Evolutionary conservation across 1,140 invertebrate genomes (phyloP), one percentile per base, ranked within the genome.

Genomic region (Nasonia vitripennis): DNA sequence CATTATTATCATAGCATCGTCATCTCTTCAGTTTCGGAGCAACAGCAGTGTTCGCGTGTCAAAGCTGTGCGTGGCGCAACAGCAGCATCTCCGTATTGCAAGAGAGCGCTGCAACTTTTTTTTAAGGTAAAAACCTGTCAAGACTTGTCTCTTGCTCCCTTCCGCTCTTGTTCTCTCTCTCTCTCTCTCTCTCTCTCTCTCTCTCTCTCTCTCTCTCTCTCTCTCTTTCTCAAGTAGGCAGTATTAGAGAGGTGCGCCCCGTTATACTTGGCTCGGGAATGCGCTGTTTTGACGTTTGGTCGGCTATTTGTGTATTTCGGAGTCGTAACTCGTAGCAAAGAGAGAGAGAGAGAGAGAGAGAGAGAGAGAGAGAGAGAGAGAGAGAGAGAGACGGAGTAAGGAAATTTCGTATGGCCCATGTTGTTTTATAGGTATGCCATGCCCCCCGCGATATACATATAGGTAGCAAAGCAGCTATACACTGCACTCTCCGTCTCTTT

Each of bases 91-190:
- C 70, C 10, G 70, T 31, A 37, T 73, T 20, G 68, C 23, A 71
- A 5, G 31, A 71, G 68, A 73, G 70, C 23, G 34, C 70, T 73
- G 55, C 55, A 20, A 62, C 55, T 6, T 62, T 62, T 20, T 62
- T 17, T 37, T 73, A 17, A 31, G 27, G 34, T 11, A 11, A 31
- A 73, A 73, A 73, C 70, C 70, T 73, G 70, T 34, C 70, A 73
- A 73, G 70, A 73, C 70, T 73, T 20, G 70, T 73, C 70, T 73
- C 70, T 37, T 31, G 17, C 70, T 73, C 70, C 17, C 20, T 62
- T 7, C 20, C 51, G 12, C 51, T 55, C 14, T 55, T 4, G 2
- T 1, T 34, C 34, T 34, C 34, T 34, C 34, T 34, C 34, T 34
- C 34, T 34, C 34, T 34, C 34, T 34, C 34, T 34, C 34, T 34